These are phyloP conservation scores for Borostomias antarcticus DNA, from an alignment of 2,797 vertebrate genomes.

Conservation along the genomic window DNA sequence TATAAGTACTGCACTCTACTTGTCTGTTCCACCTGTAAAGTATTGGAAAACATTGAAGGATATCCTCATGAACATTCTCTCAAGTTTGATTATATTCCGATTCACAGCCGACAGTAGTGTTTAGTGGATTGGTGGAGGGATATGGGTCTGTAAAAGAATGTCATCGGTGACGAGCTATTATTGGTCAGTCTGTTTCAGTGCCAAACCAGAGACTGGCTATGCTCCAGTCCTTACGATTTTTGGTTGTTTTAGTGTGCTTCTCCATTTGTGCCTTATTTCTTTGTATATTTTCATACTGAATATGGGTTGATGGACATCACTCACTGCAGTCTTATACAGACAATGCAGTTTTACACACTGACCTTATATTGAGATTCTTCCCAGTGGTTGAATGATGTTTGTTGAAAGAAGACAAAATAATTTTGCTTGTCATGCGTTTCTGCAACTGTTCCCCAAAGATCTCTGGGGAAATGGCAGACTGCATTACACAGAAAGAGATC, in stretches of 20 bases:
- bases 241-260: conserved; percentile 38
- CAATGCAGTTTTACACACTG: conserved; percentile 64
- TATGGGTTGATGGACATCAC: conserved; percentile 52
- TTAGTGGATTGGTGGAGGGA: conserved; percentile 19
- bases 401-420: conserved; percentile 44
- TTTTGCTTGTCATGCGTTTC: conserved; percentile 34
- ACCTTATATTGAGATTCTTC: conserved; percentile 39
- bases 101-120: conserved; percentile 4
- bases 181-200: conserved; percentile 55
- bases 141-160: conserved; percentile 49
- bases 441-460: conserved; percentile 32
- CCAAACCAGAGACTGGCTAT: conserved; percentile 61
- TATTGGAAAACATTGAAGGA: conserved; percentile 31
- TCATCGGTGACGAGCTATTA: conserved; percentile 38
- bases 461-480: conserved; percentile 24
- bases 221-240: conserved; percentile 23
- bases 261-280: conserved; percentile 81
- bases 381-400: conserved; percentile 15
- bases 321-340: conserved; percentile 39
- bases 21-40: conserved; percentile 19
- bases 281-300: conserved; percentile 60
- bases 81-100: conserved; percentile 23
- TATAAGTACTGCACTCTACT: conserved; percentile 1
- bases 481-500: conserved; percentile 26
- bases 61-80: conserved; percentile 12